Conservation (phyloP, 2,797 vertebrate genomes). For the Helarctos malayanus region DNA sequence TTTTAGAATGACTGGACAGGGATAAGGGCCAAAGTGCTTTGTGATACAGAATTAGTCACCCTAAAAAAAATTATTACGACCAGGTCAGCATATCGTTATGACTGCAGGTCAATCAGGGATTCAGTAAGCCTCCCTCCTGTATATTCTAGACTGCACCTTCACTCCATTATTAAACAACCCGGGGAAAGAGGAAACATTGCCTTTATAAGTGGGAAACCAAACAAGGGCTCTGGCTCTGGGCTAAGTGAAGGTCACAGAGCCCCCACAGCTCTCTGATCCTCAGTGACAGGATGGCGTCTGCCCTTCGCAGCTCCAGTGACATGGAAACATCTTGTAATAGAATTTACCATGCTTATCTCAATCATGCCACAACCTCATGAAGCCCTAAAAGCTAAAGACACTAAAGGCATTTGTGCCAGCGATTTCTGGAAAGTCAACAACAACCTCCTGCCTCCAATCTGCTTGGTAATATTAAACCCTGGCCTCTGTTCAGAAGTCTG, state of each 20-base stretch:
- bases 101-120: neutral
- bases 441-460: neutral
- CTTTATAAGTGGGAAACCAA: neutral
- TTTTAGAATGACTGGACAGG: neutral
- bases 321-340: neutral
- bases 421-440: slow-evolving; percentile 21
- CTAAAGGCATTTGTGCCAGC: neutral
- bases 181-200: neutral
- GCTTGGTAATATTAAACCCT: neutral
- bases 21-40: neutral
- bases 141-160: neutral
- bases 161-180: neutral
- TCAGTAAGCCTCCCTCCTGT: neutral
- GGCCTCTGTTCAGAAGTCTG: neutral
- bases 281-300: neutral
- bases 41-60: neutral
- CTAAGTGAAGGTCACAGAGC: neutral
- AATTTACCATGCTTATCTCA: neutral
- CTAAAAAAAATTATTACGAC: slow-evolving; percentile 8
- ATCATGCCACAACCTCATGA: neutral
- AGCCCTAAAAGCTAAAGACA: neutral
- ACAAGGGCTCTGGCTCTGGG: neutral
- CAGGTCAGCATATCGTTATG: neutral
- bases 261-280: neutral
- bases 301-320: neutral